Base-by-base conservation (phyloP, 2,113 vertebrate species). In the Chascanopsetta lugubris region DNA sequence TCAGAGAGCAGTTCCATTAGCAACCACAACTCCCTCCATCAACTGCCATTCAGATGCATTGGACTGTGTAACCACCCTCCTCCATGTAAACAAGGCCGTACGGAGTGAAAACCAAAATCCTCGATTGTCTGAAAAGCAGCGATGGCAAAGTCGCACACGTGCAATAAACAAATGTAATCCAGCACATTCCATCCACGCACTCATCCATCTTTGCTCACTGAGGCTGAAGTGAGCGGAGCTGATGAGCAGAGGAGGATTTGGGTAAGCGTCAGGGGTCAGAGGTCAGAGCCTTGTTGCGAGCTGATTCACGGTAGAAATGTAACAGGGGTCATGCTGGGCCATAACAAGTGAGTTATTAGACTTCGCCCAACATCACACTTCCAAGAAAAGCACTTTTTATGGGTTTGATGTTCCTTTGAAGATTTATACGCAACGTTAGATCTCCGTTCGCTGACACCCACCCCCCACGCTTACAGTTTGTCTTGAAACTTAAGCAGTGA, bases 1-100 rank as follows among this genome's bases (percentile, higher is more conserved):
- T 85, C 75, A 80, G 32, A 69, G 53, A 66, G 53, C 49, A 70
- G 61, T 66, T 75, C 48, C 46, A 70, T 62, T 68, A 75, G 57
- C 49, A 78, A 77, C 50, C 34, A 61, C 32, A 65, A 63, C 43
- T 69, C 47, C 58, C 22, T 62, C 66, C 7, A 58, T 66, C 27
- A 50, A 49, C 49, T 70, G 42, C 32, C 36, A 51, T 62, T 25
- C 9, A 72, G 68, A 77, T 53, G 12, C 51, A 69, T 47, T 51
- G 25, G 32, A 68, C 50, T 54, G 48, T 60, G 46, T 54, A 27
- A 48, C 8, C 46, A 12, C 22, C 46, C 21, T 25, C 21, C 21
- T 46, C 43, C 43, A 46, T 13, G 20, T 46, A 12, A 11, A 46
- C 43, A 15, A n/a, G 1, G 34, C 34, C 12, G 34, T 38, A 13